phyloP scores from a whole-genome alignment of 2,888 invertebrate genomes.

The Dolomedes plantarius region DNA sequence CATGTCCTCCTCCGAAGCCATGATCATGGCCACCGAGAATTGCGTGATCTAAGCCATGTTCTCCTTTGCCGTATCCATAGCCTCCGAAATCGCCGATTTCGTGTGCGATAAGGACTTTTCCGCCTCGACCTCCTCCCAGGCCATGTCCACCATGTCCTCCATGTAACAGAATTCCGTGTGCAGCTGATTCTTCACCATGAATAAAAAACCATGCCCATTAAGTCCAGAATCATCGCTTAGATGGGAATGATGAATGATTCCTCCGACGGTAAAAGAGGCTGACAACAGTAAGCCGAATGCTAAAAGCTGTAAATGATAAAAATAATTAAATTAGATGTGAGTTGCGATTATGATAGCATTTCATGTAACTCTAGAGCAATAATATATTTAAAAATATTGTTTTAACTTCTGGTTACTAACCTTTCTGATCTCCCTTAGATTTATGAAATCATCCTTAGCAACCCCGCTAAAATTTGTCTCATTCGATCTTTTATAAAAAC shows the following conservation, averaged over 20 bases:
- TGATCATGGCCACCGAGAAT: neutral
- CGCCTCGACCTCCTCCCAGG: neutral
- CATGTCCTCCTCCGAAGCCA: neutral
- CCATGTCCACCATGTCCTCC: neutral
- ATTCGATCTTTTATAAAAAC: too few species aligned
- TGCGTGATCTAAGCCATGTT: neutral
- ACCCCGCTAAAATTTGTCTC: too few species aligned
- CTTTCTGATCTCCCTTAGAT: too few species aligned
- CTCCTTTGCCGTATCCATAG: neutral
- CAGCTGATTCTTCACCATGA: neutral
- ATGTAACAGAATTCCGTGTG: neutral
- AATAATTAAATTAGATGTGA: neutral
- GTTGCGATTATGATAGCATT: too few species aligned
- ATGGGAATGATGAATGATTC: neutral
- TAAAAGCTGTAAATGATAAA: neutral
- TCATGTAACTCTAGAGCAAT: too few species aligned
- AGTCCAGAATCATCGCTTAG: neutral
- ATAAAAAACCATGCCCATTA: neutral
- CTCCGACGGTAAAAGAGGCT: neutral
- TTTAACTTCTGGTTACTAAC: too few species aligned
- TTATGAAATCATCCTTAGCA: too few species aligned
- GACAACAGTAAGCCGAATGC: neutral
- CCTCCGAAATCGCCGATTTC: neutral
- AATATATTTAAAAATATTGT: too few species aligned
- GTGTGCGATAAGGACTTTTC: constrained; percentile 2